Base-by-base conservation (phyloP, 2,113 vertebrate species). In the Nesogale talazaci region DNA sequence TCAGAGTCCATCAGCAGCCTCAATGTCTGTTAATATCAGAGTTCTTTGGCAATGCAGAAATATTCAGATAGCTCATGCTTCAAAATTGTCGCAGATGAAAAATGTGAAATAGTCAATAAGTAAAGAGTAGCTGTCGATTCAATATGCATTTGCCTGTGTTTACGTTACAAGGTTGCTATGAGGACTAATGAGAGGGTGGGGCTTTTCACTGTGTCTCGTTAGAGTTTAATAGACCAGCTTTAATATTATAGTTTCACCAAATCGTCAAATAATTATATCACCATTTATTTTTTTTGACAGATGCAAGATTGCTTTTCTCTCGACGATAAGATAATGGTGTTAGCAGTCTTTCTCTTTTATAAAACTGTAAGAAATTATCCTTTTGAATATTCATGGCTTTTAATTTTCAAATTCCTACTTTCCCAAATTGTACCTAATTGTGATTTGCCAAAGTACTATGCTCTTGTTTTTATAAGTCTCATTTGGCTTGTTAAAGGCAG, bases 331-430 rank as follows among this genome's bases (percentile, higher is more conserved):
- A 93, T 81, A 46, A 88, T 90, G 87, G 92, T 40, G n/a, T 72
- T 76, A 91, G 34, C 17, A 72, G 31, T 87, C 52, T 34, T 36
- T 89, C 88, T 89, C 93, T 40, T 46, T 85, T 76, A 87, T 87
- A 88, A 84, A 94, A 87, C 27, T 79, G 4, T 76, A 94, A 77
- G 52, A 92, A 91, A 90, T 88, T 96, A 76, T 95, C 83, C 88
- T 93, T 91, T 93, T 90, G 81, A 95, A 97, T 96, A 95, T 96
- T 94, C 88, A 96, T 82, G 90, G 83, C 3, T 31, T 86, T 96
- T 97, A 89, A 97, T 97, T 97, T 97, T 91, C 89, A 96, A 96
- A 92, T 95, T 78, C 76, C 88, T 95, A 95, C 95, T 96, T 81
- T 94, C 82, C 90, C 42, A 91, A 98, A 97, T 82, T 97, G 83